A percentile compares a stretch with the other conserved stretches of the same genome.
Conservation (phyloP, 2,113 vertebrate genomes). For the Philantomba maxwellii region DNA sequence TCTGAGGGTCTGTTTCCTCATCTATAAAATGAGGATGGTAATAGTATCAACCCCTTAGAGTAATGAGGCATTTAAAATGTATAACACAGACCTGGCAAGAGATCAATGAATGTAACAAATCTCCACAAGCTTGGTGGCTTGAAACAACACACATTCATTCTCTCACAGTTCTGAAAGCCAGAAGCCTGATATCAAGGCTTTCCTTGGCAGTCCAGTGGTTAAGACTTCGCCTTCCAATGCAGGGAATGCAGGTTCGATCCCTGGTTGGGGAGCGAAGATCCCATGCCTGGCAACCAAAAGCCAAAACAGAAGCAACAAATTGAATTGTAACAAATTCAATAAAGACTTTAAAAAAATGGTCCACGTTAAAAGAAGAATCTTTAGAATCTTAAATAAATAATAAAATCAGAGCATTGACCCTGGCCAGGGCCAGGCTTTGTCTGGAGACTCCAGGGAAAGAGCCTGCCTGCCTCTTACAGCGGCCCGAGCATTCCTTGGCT, state of each 20-base stretch:
- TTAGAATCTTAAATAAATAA: not conserved
- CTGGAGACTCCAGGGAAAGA: not conserved
- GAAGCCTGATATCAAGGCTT: not conserved
- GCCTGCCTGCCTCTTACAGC: not conserved
- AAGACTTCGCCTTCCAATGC: not conserved
- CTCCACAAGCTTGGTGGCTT: not conserved
- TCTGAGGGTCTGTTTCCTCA: not conserved
- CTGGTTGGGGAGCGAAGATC: not conserved
- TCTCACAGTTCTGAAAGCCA: not conserved
- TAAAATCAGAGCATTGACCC: not conserved
- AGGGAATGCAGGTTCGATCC: fast-evolving
- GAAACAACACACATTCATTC: no score
- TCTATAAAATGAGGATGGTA: not conserved
- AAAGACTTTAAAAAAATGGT: not conserved
- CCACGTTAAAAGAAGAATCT: not conserved
- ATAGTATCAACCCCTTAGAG: not conserved
- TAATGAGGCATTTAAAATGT: not conserved
- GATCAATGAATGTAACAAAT: not conserved
- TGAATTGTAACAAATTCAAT: not conserved
- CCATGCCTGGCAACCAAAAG: not conserved
- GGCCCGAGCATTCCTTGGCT: not conserved
- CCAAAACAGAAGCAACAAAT: not conserved
- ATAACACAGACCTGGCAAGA: not conserved
- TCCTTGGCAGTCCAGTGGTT: not conserved
- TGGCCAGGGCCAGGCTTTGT: not conserved